phyloP scores from a whole-genome alignment of 2,113 vertebrate genomes.

The Callospermophilus lateralis region DNA sequence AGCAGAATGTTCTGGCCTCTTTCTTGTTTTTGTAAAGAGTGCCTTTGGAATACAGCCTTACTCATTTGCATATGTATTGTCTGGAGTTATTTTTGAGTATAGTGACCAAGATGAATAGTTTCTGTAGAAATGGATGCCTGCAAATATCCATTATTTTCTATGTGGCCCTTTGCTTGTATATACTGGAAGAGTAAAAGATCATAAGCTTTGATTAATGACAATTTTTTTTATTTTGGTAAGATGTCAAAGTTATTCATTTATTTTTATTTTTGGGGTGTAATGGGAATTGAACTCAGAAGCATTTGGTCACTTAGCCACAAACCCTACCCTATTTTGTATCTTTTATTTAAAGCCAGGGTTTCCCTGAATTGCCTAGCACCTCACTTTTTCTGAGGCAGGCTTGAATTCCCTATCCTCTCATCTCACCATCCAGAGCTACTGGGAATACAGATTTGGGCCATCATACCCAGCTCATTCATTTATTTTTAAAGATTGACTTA shows the following conservation, averaged over 20 bases:
- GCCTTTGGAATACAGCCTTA: neutral
- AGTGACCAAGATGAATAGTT: neutral
- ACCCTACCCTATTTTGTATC: no score
- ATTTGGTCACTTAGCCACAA: no score
- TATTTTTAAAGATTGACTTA: neutral
- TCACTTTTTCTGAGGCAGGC: no score
- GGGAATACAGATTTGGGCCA: no score
- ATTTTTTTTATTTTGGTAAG: neutral
- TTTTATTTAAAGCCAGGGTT: no score
- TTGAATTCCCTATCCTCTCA: no score
- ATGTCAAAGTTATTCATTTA: neutral
- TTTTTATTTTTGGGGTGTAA: no score
- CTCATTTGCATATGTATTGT: no score
- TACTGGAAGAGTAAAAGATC: neutral
- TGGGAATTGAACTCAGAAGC: no score
- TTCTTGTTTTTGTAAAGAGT: neutral
- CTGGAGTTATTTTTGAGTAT: neutral
- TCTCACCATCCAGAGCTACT: no score
- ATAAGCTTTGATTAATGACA: neutral
- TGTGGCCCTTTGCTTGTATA: neutral
- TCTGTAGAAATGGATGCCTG: no score
- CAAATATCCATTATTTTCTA: neutral
- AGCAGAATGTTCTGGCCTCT: neutral
- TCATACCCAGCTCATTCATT: neutral
- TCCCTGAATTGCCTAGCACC: no score